Base-by-base conservation (phyloP, 2,113 vertebrate species). In the Chrysemys picta region DNA sequence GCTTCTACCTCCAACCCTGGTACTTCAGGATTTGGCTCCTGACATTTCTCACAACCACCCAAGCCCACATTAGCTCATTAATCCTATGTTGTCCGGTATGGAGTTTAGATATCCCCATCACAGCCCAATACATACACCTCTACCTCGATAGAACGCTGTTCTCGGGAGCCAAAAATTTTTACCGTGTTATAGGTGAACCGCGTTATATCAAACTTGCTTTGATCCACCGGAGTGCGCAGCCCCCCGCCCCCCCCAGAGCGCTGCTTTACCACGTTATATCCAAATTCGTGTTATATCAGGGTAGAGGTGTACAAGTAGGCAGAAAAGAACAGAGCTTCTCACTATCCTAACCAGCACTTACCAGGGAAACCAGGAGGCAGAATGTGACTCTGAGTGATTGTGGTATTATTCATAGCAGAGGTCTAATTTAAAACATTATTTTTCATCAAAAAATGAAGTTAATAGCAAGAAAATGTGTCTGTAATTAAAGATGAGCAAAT, bases 401-500 rank as follows among this genome's bases (percentile, higher is more conserved):
- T 22, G 3, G 10, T 10, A 52, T 38, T 5, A 86, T 35, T 16
- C 47, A 83, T 38, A 47, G 24, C 47, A 94, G 13, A 27, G 6
- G 2, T 56, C 3, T 0, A 0, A 56, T 2, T 5, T 7, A 89
- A 76, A 83, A 80, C 29, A 0, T 0, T 5, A 10, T 5, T 84
- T 42, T 81, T 10, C 29, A 84, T 57, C 49, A 81, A 22, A 17
- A 82, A 84, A 53, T 2, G 80, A 50, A 79, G 35, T 5, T 54
- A 89, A 59, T 21, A 35, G 21, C 22, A 65, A 52, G 56, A 42
- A 92, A 83, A 80, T 1, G 0, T 65, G 13, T 65, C 59, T 35
- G 13, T 17, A 65, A 65, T 65, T 65, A 65, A 31, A 7, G 59
- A 6, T 65, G 31, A 65, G 31, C 29, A 65, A 65, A 65, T 35